A percentile compares a stretch with the other conserved stretches of the same genome.
These are phyloP conservation scores for Congeria kusceri DNA, from an alignment of 2,888 invertebrate genomes.

Conservation along the genomic window DNA sequence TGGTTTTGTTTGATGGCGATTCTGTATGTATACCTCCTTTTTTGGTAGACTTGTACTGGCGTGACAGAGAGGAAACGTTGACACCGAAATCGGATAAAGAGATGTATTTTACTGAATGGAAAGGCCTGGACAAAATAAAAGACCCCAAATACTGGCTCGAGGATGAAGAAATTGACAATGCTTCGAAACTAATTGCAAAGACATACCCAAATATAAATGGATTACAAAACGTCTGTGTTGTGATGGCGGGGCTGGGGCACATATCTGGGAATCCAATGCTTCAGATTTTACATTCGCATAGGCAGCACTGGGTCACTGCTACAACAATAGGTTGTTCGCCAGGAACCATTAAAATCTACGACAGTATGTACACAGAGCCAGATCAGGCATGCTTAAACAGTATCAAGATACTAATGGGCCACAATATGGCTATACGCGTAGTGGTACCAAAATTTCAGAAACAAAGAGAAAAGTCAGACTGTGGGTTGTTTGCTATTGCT, in stretches of 20 bases:
- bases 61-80: too few species aligned
- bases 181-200: constrained; percentile 50
- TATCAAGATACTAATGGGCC: constrained; percentile 21
- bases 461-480: constrained; percentile 56
- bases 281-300: constrained; percentile 59
- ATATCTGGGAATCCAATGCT: constrained; percentile 44
- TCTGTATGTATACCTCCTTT: too few species aligned
- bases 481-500: constrained; percentile 67
- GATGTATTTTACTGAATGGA: constrained; percentile 2
- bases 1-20: too few species aligned
- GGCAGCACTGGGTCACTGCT: constrained; percentile 62
- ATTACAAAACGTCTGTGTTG: constrained; percentile 57
- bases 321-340: constrained; percentile 50
- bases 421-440: constrained; percentile 31
- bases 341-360: constrained; percentile 50
- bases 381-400: constrained; percentile 17
- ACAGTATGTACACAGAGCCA: constrained; percentile 54
- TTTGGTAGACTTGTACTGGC: too few species aligned
- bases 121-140: constrained; percentile 18
- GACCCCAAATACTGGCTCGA: constrained; percentile 44
- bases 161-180: constrained; percentile 57
- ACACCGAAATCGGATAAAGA: neutral
- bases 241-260: constrained; percentile 18
- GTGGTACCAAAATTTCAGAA: constrained; percentile 61
- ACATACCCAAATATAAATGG: constrained; percentile 47